phyloP scores from a whole-genome alignment of 2,888 invertebrate genomes.

The Erebia ligea region DNA sequence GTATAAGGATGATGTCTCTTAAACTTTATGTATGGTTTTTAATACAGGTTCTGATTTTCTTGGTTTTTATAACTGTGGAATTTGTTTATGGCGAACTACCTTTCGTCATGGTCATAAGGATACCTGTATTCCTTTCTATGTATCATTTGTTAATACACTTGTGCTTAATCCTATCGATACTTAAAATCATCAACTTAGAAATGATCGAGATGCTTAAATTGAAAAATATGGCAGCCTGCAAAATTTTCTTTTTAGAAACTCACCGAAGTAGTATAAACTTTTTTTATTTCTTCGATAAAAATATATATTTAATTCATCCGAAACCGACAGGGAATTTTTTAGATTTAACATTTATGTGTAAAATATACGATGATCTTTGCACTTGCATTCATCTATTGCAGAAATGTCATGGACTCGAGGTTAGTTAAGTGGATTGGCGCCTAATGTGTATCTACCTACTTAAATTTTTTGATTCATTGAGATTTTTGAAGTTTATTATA shows the following conservation, averaged over 20 bases:
- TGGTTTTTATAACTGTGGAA: conserved; percentile 49
- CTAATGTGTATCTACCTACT: too few relatives aligned
- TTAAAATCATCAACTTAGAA: conserved; percentile 52
- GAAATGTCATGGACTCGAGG: conserved; percentile 56
- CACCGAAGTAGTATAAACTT: conserved; percentile 15
- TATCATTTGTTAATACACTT: conserved; percentile 57
- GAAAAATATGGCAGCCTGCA: conserved; percentile 33
- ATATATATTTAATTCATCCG: conserved; percentile 46
- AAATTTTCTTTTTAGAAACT: conserved; percentile 29
- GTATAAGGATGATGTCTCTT: conserved; percentile 46
- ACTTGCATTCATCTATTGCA: conserved; percentile 57
- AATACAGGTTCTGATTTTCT: conserved; percentile 42
- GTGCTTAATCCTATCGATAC: conserved; percentile 49
- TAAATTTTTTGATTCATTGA: too few relatives aligned
- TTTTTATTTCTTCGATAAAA: conserved; percentile 45
- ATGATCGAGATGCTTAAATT: conserved; percentile 42
- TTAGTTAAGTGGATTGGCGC: conserved; percentile 42
- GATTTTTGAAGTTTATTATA: conserved; percentile 1
- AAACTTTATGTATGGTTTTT: conserved; percentile 55
- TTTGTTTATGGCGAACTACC: conserved; percentile 46
- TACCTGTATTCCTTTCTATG: conserved; percentile 54
- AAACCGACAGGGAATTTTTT: conserved; percentile 26
- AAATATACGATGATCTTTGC: conserved; percentile 57
- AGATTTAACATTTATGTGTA: conserved; percentile 53
- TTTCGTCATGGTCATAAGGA: conserved; percentile 49